Base-by-base conservation (phyloP, 2,888 invertebrate species). In the Tridacna gigas region DNA sequence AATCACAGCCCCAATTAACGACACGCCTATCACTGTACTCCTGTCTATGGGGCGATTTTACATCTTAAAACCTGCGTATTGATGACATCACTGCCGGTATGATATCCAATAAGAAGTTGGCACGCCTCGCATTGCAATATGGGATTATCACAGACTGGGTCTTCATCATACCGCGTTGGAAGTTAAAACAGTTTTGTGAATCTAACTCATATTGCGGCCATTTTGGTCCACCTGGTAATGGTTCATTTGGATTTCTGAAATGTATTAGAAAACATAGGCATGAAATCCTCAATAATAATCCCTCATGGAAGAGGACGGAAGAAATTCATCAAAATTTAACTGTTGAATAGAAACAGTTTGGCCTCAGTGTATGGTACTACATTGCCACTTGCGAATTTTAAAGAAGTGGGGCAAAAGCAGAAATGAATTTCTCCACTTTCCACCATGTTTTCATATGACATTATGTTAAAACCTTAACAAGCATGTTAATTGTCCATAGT, bases 61-160 rank as follows among this genome's bases (percentile, higher is more conserved):
- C 28, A 18, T n/a, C 47, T n/a, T 69, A 45, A 37, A 5, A 13
- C 7, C n/a, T 45, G n/a, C 22, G 9, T 25, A 71, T 51, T n/a
- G 71, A 28, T 71, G 48, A 48, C 71, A 51, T 51, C 51, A 67
- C 67, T 67, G 25, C 67, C 28, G 66, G 77, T 66, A 74, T 25
- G 18, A n/a, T 74, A 45, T 74, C 74, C n/a, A 74, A 26, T 45
- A 60, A 26, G n/a, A 74, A 74, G 22, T 74, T 60, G 18, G 74
- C 60, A n/a, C 22, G 18, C 37, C 61, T 74, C 12, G 74, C 60
- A 60, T 37, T 61, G 56, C 60, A 74, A 45, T n/a, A 45, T 15
- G 60, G 61, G 12, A 15, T 74, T 11, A 7, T 61, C 13, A 18
- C 61, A 20, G 60, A 47, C 9, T 74, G 37, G 18, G 18, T 20